phyloP scores from a whole-genome alignment of 2,888 invertebrate genomes.

The Papilio demoleus region DNA sequence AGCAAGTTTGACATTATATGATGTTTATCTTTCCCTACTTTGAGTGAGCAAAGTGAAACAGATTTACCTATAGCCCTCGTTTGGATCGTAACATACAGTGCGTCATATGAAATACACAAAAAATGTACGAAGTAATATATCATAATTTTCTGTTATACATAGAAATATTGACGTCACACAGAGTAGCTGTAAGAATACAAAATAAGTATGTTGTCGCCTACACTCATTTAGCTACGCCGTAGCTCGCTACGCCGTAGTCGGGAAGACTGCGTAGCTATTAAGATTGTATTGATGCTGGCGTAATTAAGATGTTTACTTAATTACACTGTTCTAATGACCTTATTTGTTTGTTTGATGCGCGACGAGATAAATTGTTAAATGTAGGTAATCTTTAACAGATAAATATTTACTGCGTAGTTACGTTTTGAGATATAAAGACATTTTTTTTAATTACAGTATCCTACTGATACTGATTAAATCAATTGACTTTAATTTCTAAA shows the following conservation, averaged over 20 bases:
- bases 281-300: constrained; percentile 22
- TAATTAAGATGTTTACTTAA: constrained; percentile 33
- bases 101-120: constrained; percentile 2
- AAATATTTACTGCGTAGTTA: not conserved
- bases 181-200: constrained; percentile 24
- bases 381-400: not conserved
- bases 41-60: not conserved
- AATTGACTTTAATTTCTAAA: not conserved
- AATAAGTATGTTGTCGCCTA: constrained; percentile 30
- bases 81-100: not conserved
- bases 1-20: not conserved
- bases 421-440: not conserved
- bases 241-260: constrained; percentile 30
- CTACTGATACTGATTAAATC: not conserved
- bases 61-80: not conserved
- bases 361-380: constrained; percentile 8
- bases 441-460: not conserved
- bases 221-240: constrained; percentile 29
- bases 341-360: constrained; percentile 3
- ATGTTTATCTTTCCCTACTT: not conserved
- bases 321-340: constrained; percentile 24
- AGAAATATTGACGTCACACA: constrained; percentile 39
- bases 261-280: constrained; percentile 10
- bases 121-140: not conserved
- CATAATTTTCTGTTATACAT: not conserved